These are phyloP conservation scores for Notolepis coatsorum DNA, from an alignment of 2,797 vertebrate genomes.

Conservation along the genomic window DNA sequence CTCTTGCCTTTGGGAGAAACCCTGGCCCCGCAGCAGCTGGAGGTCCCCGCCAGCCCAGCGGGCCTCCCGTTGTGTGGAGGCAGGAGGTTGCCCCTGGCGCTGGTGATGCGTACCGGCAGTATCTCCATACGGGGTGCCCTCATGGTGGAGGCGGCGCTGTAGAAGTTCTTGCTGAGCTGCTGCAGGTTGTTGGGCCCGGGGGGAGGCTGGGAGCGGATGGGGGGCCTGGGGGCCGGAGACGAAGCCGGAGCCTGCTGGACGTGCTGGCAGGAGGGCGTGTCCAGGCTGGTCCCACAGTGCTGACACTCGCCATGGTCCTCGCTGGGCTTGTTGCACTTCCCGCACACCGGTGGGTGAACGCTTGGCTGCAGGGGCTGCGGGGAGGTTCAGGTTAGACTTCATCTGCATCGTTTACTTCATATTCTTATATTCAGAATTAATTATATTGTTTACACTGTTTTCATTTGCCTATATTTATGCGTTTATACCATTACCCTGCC, in stretches of 20 bases:
- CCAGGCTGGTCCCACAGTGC: conserved; percentile 77
- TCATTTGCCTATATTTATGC: no score
- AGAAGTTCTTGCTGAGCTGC: conserved; percentile 85
- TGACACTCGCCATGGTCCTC: conserved; percentile 84
- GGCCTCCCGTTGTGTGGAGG: conserved; percentile 82
- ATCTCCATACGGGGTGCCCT: conserved; percentile 64
- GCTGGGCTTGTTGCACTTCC: conserved; percentile 82
- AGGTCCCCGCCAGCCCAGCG: conserved; percentile 66
- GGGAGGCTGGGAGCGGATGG: conserved; percentile 85
- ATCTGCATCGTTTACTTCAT: no score
- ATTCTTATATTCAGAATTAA: no score
- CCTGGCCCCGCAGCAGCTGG: conserved; percentile 75
- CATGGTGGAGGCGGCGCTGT: conserved; percentile 74
- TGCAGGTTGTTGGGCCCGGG: conserved; percentile 78
- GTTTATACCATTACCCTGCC: no score
- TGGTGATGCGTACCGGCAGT: conserved; percentile 69
- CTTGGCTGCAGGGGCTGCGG: conserved; percentile 77
- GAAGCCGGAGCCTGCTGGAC: conserved; percentile 74
- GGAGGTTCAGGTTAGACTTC: no score
- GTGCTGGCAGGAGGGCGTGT: conserved; percentile 76
- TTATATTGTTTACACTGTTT: no score
- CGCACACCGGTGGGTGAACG: conserved; percentile 79
- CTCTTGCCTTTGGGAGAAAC: conserved; percentile 75
- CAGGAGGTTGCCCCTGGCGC: conserved; percentile 74
- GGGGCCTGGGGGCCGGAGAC: conserved; percentile 82